phyloP scores from a whole-genome alignment of 1,140 invertebrate genomes.

The Pectinophora gossypiella region DNA sequence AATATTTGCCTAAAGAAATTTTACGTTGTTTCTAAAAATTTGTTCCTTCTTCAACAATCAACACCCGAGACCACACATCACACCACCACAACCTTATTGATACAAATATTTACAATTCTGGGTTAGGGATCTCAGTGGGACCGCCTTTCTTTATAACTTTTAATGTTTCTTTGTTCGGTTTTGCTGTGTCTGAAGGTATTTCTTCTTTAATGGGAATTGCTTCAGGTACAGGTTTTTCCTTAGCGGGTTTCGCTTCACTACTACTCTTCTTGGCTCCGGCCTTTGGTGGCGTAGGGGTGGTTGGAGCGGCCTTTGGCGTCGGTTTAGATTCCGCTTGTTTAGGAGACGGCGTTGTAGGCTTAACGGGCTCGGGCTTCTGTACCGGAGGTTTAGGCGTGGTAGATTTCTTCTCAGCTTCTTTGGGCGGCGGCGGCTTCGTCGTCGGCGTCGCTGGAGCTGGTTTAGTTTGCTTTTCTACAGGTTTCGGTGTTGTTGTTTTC shows the following conservation, averaged over 20 bases:
- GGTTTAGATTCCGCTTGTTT: slow-evolving; percentile 15
- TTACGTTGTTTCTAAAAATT: not conserved
- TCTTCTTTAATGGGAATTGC: slow-evolving; percentile 74
- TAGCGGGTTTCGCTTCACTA: slow-evolving; percentile 9
- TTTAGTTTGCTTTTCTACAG: slow-evolving; percentile 16
- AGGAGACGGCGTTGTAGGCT: slow-evolving; percentile 12
- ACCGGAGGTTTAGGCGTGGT: slow-evolving; percentile 7
- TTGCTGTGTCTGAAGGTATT: slow-evolving; percentile 73
- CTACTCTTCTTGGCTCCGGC: not conserved
- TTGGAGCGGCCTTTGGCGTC: slow-evolving; percentile 17
- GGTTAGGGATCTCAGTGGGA: slow-evolving; percentile 65
- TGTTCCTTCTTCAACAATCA: not conserved
- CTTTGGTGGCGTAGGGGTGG: slow-evolving; percentile 22
- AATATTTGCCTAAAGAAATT: not conserved
- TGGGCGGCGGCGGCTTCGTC: slow-evolving; percentile 11
- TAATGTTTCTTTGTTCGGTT: slow-evolving; percentile 72
- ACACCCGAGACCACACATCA: not conserved
- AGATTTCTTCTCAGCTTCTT: not conserved
- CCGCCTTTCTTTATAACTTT: slow-evolving; percentile 78
- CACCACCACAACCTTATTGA: not conserved
- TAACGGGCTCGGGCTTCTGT: too few relatives aligned
- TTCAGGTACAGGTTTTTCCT: not conserved
- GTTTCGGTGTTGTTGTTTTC: slow-evolving; percentile 7
- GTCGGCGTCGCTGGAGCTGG: slow-evolving; percentile 13
- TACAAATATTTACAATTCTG: slow-evolving; percentile 14